A percentile compares a stretch with the other conserved stretches of the same genome.
phyloP scores from a whole-genome alignment of 2,888 invertebrate species.

The Bimastos eiseni region DNA sequence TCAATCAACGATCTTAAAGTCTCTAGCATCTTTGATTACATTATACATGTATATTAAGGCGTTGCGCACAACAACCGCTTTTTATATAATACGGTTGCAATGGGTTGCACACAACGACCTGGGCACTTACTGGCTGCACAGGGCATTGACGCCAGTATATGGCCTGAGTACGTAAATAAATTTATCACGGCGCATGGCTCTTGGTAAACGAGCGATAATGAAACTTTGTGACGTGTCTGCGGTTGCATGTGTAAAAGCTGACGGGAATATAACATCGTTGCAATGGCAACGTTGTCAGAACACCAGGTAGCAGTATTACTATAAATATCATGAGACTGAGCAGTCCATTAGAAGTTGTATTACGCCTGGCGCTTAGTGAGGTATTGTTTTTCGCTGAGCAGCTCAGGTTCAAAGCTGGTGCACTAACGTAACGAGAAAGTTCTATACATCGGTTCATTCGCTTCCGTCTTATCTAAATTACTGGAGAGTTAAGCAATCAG shows the following conservation, averaged over 20 bases:
- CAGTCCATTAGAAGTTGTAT: background rate
- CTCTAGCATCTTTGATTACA: too few relatives aligned
- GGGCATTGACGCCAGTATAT: too few relatives aligned
- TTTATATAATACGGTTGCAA: too few relatives aligned
- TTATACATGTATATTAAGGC: too few relatives aligned
- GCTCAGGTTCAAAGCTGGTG: background rate
- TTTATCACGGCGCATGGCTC: background rate
- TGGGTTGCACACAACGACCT: too few relatives aligned
- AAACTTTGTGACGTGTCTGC: background rate
- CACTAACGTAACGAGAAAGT: background rate
- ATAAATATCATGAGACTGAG: background rate
- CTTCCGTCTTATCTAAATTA: background rate
- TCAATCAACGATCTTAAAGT: too few relatives aligned
- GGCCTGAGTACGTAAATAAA: background rate
- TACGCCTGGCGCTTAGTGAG: too few relatives aligned
- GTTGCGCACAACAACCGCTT: too few relatives aligned
- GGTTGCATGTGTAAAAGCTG: background rate
- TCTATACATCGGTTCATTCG: background rate
- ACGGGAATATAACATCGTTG: background rate
- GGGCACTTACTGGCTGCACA: too few relatives aligned
- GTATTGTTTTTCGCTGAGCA: background rate
- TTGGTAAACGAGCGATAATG: background rate
- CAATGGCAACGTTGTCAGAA: background rate
- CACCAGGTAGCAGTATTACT: background rate
- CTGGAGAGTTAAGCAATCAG: background rate